These are phyloP conservation scores for Apamea epomidion DNA, from an alignment of 2,888 invertebrate genomes.

Conservation along the genomic window DNA sequence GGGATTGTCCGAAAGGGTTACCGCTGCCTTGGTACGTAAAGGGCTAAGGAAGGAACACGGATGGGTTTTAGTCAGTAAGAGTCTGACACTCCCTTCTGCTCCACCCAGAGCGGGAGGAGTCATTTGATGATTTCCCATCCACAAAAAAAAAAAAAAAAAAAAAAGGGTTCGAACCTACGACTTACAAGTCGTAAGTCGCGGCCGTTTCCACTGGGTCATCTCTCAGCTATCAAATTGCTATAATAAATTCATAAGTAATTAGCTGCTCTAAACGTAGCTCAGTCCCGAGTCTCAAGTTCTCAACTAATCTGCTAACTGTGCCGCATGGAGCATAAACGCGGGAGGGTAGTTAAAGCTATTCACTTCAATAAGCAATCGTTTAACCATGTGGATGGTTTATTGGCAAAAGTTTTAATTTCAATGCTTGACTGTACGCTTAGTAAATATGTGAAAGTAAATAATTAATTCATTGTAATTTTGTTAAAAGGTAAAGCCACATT, in stretches of 20 bases:
- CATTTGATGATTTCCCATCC: too few relatives aligned
- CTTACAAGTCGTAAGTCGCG: neutral
- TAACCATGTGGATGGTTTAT: slow-evolving; percentile 1
- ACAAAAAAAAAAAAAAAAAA: too few relatives aligned
- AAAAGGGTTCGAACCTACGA: neutral
- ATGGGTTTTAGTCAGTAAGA: too few relatives aligned
- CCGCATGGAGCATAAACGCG: neutral
- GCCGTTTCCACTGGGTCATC: neutral
- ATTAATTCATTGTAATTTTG: slow-evolving; percentile 19
- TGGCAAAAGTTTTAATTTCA: slow-evolving; percentile 12
- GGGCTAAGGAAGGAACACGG: too few relatives aligned
- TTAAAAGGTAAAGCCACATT: slow-evolving; percentile 17
- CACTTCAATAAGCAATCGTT: slow-evolving; percentile 23
- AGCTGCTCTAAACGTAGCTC: slow-evolving; percentile 25
- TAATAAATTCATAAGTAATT: slow-evolving; percentile 52
- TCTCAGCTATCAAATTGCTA: slow-evolving; percentile 15
- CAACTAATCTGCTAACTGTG: slow-evolving; percentile 21
- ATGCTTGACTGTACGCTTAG: neutral
- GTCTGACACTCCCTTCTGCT: too few relatives aligned
- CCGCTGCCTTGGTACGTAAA: too few relatives aligned
- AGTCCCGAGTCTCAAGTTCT: slow-evolving; percentile 10
- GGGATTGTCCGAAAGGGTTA: too few relatives aligned
- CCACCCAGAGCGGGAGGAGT: too few relatives aligned
- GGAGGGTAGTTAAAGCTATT: slow-evolving; percentile 12
- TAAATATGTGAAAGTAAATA: slow-evolving; percentile 17